Percentiles rank a stretch among this genome's conserved stretches.
Conservation (phyloP, 2,113 vertebrate genomes). For the Raja brachyura region DNA sequence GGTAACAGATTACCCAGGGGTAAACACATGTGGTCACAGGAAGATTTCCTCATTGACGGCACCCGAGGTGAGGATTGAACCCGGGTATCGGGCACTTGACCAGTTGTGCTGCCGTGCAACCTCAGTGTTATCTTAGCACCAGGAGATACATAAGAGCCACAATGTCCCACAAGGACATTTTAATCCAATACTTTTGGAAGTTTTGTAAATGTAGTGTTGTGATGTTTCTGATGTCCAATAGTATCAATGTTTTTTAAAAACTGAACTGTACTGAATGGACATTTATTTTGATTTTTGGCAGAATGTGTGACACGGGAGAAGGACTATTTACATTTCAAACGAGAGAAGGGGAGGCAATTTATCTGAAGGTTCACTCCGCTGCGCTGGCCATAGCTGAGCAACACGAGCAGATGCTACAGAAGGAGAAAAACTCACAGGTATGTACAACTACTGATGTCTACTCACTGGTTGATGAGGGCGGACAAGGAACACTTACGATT, state of each 20-base stretch:
- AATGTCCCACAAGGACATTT: too few species aligned
- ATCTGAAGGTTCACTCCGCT: constrained; percentile 69
- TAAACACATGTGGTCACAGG: too few species aligned
- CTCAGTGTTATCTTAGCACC: too few species aligned
- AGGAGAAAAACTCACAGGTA: constrained; percentile 59
- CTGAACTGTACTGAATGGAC: background rate
- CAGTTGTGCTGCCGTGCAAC: too few species aligned
- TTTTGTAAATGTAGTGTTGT: background rate
- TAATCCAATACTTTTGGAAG: too few species aligned
- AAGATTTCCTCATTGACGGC: too few species aligned
- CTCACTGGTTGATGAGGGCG: background rate
- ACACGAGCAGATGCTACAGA: constrained; percentile 53
- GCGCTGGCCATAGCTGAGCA: constrained; percentile 69
- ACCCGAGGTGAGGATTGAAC: too few species aligned
- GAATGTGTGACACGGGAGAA: constrained; percentile 77
- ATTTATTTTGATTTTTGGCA: constrained; percentile 46
- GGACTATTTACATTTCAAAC: constrained; percentile 78
- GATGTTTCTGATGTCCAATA: background rate
- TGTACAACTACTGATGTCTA: background rate
- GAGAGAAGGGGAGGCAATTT: constrained; percentile 70
- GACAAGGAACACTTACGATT: background rate
- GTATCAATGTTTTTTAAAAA: background rate
- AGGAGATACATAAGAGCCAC: too few species aligned
- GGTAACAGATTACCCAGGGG: too few species aligned
- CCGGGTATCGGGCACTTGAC: too few species aligned